These are phyloP conservation scores for Petrophora chlorosata DNA, from an alignment of 2,888 invertebrate species.

Conservation along the genomic window DNA sequence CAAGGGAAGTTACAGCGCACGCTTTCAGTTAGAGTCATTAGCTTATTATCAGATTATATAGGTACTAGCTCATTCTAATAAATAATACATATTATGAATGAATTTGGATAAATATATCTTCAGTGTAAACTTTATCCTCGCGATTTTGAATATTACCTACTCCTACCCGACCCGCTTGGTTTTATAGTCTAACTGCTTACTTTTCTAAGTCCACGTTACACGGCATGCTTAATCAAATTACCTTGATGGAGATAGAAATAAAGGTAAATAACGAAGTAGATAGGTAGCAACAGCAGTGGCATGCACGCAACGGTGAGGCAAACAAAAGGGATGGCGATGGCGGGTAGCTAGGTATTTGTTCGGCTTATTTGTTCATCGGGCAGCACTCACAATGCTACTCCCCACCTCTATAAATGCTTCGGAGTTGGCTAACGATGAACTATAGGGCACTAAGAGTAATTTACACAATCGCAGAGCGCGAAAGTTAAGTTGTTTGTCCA, in stretches of 20 bases:
- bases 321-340: conserved; percentile 49
- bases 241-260: conserved; percentile 5
- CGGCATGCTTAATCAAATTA: conserved; percentile 9
- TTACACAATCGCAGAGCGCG: conserved; percentile 4
- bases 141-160: not conserved
- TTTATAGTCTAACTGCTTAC: not conserved
- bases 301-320: conserved; percentile 48
- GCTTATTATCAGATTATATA: too few relatives aligned
- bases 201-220: not conserved
- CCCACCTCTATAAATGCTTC: conserved; percentile 36
- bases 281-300: conserved; percentile 23
- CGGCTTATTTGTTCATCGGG: conserved; percentile 54
- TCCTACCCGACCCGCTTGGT: not conserved
- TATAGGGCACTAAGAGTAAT: conserved; percentile 7
- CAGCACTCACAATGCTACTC: conserved; percentile 43
- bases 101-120: too few relatives aligned
- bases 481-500: conserved; percentile 5
- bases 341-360: conserved; percentile 52
- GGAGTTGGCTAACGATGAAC: conserved; percentile 26
- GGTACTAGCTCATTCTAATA: too few relatives aligned
- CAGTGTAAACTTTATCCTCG: not conserved
- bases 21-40: too few relatives aligned
- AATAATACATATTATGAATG: too few relatives aligned
- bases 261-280: conserved; percentile 15
- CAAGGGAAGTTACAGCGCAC: too few relatives aligned